Percentiles rank a stretch among this genome's conserved stretches.
Evolutionary conservation across 2,797 vertebrate species (phyloP).

Genomic region (Rhodeus uyekii): DNA sequence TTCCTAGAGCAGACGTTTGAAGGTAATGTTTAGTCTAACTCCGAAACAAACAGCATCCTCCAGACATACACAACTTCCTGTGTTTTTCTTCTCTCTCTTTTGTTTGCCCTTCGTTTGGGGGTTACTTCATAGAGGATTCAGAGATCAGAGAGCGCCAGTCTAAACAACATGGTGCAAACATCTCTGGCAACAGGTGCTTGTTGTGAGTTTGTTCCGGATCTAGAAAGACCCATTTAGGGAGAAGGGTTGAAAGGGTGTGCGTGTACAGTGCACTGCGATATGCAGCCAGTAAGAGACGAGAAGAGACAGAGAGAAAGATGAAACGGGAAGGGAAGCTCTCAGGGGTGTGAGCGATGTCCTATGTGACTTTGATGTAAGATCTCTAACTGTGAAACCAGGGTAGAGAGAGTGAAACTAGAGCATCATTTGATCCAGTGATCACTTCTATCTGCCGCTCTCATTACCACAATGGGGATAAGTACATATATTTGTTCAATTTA

Average conservation of each 20-base stretch:
- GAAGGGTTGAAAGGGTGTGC: slow-evolving; percentile 41
- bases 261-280: slow-evolving; percentile 5
- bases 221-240: slow-evolving; percentile 46
- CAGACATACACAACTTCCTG: neutral
- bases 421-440: slow-evolving; percentile 39
- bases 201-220: slow-evolving; percentile 37
- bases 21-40: neutral
- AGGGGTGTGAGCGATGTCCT: slow-evolving; percentile 47
- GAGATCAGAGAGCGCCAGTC: slow-evolving; percentile 50
- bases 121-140: slow-evolving; percentile 44
- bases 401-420: slow-evolving; percentile 29
- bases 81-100: slow-evolving; percentile 26
- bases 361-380: slow-evolving; percentile 61
- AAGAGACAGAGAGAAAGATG: slow-evolving; percentile 35
- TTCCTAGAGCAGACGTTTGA: neutral
- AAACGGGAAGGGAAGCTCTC: slow-evolving; percentile 45
- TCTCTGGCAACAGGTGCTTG: slow-evolving; percentile 35
- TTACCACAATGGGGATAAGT: slow-evolving; percentile 31
- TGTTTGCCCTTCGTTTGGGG: slow-evolving; percentile 40
- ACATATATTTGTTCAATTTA: slow-evolving; percentile 37
- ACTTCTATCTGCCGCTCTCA: slow-evolving; percentile 28
- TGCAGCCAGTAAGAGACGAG: neutral
- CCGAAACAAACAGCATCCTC: neutral
- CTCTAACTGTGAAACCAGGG: slow-evolving; percentile 47
- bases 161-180: slow-evolving; percentile 45